A percentile compares a stretch with the other conserved stretches of the same genome.
Evolutionary conservation across 2,113 vertebrate species (phyloP).

Genomic region (Chionis minor): DNA sequence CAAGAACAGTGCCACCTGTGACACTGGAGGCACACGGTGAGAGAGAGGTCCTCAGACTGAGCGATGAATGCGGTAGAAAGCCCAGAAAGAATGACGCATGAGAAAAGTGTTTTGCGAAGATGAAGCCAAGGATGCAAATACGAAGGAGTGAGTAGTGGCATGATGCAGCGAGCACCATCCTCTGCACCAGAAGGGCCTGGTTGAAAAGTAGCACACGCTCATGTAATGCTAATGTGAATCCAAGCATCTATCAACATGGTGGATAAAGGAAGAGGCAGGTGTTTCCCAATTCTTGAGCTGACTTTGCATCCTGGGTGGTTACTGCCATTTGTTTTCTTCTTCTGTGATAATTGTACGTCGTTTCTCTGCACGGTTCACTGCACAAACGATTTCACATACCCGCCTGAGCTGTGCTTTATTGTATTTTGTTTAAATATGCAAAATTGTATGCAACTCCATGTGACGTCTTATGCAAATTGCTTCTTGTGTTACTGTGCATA

Average conservation of each 20-base stretch:
- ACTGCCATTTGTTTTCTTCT: conserved; percentile 37
- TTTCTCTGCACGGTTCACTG: not conserved
- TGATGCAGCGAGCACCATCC: not conserved
- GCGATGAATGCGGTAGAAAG: not conserved
- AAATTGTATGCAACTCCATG: conserved; percentile 34
- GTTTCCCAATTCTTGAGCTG: not conserved
- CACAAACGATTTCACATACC: conserved; percentile 9
- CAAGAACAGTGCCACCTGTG: not conserved
- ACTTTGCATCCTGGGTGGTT: conserved; percentile 15
- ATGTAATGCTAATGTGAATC: not conserved
- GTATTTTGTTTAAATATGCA: conserved; percentile 42
- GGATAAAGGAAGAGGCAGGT: not conserved
- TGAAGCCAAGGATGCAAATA: conserved; percentile 1
- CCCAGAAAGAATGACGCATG: not conserved
- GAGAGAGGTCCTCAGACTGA: not conserved
- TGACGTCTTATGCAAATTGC: conserved; percentile 58
- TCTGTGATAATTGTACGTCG: not conserved
- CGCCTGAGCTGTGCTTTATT: conserved; percentile 2
- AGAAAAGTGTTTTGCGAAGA: not conserved
- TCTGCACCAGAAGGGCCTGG: not conserved
- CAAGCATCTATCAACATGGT: not conserved
- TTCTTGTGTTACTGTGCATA: conserved; percentile 40
- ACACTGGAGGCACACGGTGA: not conserved
- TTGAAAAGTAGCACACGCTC: not conserved
- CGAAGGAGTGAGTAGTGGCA: not conserved